Conservation (phyloP, 2,888 invertebrate genomes). For the Limnephilus lunatus region DNA sequence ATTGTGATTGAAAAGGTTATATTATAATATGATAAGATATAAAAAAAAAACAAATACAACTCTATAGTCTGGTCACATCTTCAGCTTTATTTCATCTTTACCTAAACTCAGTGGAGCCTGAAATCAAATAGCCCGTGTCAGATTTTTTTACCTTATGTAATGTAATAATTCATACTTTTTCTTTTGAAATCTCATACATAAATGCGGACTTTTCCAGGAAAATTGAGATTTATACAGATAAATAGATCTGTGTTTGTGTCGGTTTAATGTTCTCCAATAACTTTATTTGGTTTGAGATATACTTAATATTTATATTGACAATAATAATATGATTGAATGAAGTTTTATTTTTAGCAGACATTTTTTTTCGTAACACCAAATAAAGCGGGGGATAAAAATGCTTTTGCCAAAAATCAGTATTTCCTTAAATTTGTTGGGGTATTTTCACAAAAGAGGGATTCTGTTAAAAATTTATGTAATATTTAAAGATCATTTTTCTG, state of each 20-base stretch:
- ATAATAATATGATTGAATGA: background rate
- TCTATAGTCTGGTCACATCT: background rate
- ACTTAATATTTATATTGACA: background rate
- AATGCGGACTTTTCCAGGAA: background rate
- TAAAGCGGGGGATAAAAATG: background rate
- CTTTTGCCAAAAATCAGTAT: too few relatives aligned
- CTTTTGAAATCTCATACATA: background rate
- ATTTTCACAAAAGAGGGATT: too few relatives aligned
- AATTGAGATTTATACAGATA: background rate
- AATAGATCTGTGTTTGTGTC: background rate
- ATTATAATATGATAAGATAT: too few relatives aligned
- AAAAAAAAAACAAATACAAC: too few relatives aligned
- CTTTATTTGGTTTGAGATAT: background rate
- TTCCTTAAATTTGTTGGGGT: too few relatives aligned
- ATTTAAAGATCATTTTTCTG: too few relatives aligned
- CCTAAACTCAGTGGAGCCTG: background rate
- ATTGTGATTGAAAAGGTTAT: too few relatives aligned
- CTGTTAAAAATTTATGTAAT: too few relatives aligned
- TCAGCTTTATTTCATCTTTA: background rate
- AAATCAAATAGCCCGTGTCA: slow-evolving; percentile 2
- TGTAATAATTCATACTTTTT: slow-evolving; percentile 13
- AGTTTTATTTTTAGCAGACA: background rate
- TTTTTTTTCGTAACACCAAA: background rate
- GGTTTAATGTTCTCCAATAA: background rate
- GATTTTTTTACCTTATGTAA: background rate